These are phyloP conservation scores for Pseudopodoces humilis DNA, from an alignment of 2,113 vertebrate genomes.

Conservation along the genomic window DNA sequence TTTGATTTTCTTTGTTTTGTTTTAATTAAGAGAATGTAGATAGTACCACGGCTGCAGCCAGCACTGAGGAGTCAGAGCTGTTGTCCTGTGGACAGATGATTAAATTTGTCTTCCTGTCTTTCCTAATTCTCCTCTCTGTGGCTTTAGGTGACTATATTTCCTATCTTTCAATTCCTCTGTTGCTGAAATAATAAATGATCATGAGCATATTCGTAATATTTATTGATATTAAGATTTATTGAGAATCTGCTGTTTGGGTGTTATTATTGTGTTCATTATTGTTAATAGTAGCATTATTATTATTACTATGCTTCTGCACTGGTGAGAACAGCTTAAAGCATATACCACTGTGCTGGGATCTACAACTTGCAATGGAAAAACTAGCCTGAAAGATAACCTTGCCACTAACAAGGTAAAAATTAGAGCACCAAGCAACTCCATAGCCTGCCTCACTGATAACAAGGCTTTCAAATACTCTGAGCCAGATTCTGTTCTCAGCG, in stretches of 20 bases:
- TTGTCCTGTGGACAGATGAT: neutral
- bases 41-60: conserved; percentile 8
- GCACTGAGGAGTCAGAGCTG: neutral
- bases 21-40: neutral
- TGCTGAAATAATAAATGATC: neutral
- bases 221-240: neutral
- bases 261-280: neutral
- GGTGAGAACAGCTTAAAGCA: conserved; percentile 1
- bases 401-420: conserved; percentile 63
- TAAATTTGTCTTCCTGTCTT: neutral
- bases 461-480: conserved; percentile 36
- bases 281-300: neutral
- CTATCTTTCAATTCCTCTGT: neutral
- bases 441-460: conserved; percentile 24
- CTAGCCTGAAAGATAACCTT: conserved; percentile 48
- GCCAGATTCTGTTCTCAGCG: neutral
- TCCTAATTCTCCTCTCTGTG: neutral
- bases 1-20: neutral
- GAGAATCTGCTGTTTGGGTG: neutral
- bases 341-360: conserved; percentile 14
- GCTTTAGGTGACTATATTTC: neutral
- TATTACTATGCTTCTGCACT: neutral
- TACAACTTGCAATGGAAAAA: neutral
- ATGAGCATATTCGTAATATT: neutral
- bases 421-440: conserved; percentile 9